These are phyloP conservation scores for Agrochola circellaris DNA, from an alignment of 2,888 invertebrate species.

Conservation along the genomic window DNA sequence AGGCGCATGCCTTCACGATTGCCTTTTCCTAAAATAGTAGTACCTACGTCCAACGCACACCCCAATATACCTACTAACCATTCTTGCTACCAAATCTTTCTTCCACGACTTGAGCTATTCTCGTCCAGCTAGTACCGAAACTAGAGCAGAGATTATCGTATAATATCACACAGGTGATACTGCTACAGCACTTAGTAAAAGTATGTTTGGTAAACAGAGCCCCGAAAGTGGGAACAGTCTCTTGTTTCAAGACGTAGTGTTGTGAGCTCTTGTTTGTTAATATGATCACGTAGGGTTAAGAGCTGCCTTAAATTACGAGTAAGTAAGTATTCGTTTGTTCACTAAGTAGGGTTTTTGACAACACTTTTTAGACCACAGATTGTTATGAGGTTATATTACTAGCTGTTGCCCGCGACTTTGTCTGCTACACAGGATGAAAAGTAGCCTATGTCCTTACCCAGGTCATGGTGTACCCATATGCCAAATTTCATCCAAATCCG, in stretches of 20 bases:
- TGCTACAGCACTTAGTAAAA: not conserved
- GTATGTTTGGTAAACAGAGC: slow-evolving; percentile 28
- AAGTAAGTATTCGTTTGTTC: not conserved
- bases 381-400: not conserved
- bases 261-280: slow-evolving; percentile 15
- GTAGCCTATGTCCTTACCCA: too few relatives aligned
- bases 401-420: not conserved
- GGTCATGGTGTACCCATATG: too few relatives aligned
- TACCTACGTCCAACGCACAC: not conserved
- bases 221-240: not conserved
- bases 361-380: not conserved
- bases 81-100: not conserved
- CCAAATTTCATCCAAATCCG: too few relatives aligned
- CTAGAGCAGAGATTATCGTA: not conserved
- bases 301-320: not conserved
- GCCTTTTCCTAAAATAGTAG: not conserved
- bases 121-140: not conserved
- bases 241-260: not conserved
- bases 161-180: slow-evolving; percentile 16
- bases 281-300: slow-evolving; percentile 9
- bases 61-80: not conserved
- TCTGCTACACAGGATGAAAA: not conserved
- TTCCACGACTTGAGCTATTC: not conserved
- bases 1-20: not conserved
- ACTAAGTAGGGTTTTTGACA: not conserved